A percentile compares a stretch with the other conserved stretches of the same genome.
These are phyloP conservation scores for Psephotus haematonotus DNA, from an alignment of 2,113 vertebrate genomes.

Conservation along the genomic window DNA sequence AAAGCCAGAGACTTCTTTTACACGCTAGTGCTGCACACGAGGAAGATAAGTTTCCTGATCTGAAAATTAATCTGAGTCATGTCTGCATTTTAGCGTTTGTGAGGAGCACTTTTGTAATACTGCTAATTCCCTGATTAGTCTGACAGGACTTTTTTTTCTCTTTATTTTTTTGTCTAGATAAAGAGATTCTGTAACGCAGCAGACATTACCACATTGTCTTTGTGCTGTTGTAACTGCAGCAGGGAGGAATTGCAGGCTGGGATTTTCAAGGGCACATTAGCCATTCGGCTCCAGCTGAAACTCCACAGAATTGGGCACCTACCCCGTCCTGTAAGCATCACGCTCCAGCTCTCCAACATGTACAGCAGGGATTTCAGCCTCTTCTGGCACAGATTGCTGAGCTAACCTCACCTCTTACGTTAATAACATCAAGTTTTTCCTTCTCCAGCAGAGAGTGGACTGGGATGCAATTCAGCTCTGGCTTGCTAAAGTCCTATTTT, in stretches of 20 bases:
- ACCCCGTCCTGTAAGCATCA: neutral
- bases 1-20: slow-evolving; percentile 17
- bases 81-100: slow-evolving; percentile 60
- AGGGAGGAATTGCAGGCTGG: slow-evolving; percentile 13
- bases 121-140: slow-evolving; percentile 61
- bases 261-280: slow-evolving; percentile 27
- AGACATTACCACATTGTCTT: slow-evolving; percentile 70
- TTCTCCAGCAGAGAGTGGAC: slow-evolving; percentile 30
- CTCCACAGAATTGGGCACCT: slow-evolving; percentile 15
- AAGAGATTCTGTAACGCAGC: slow-evolving; percentile 56
- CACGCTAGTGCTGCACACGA: neutral
- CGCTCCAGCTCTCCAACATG: neutral
- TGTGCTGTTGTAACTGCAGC: slow-evolving; percentile 52
- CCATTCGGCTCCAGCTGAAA: slow-evolving; percentile 19
- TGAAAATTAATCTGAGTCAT: slow-evolving; percentile 71
- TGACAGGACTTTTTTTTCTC: slow-evolving; percentile 17
- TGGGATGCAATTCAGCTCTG: slow-evolving; percentile 35
- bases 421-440: slow-evolving; percentile 46
- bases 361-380: slow-evolving; percentile 14
- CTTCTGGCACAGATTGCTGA: neutral
- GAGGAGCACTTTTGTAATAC: slow-evolving; percentile 61
- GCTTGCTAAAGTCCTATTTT: slow-evolving; percentile 14
- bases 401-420: slow-evolving; percentile 35
- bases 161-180: neutral
- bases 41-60: slow-evolving; percentile 62